Base-by-base conservation (phyloP, 2,888 invertebrate species). In the Chrysodeixis includens region DNA sequence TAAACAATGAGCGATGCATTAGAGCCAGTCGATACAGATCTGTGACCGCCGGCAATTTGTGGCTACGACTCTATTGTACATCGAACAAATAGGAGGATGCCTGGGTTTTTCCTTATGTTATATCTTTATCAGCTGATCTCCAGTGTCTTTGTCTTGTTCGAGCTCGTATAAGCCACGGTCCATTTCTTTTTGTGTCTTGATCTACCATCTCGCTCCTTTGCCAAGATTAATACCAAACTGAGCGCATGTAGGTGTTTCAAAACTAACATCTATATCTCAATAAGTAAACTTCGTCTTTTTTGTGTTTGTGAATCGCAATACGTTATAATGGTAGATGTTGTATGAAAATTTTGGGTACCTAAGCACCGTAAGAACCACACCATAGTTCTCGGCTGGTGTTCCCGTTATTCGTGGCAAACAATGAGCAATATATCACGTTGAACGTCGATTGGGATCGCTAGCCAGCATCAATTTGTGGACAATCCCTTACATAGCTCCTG, bases 1-100 rank as follows among this genome's bases (percentile, higher is more conserved):
- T 76, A 81, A 74, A 82, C 82, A 82, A 82, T 82, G 76, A 63
- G 46, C 71, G 46, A 64, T 67, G 69, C 64, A 74, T 81, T 77
- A 76, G 65, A 35, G 53, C 22, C 56, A 44, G 60, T n/a, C 63
- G 80, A 82, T 82, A 76, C 55, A 55, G 69, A 82, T 82, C 81
- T 73, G 70, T 65, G 46, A 62, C 69, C 61, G 59, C 55, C 16
- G 66, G 71, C 81, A 67, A 74, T 77, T 77, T 77, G 77, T 72
- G 71, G 62, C 4, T 54, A 66, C 70, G 53, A 53, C 64, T 53
- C 66, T 57, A 66, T 70, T 75, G 64, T 69, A 26, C 56, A 52
- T 55, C 64, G 35, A 9, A 54, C 1, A 35, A n/a, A 35, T 40
- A 14, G 52, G 52, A 30, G 44, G 32, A 40, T 22, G 49, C 10